phyloP scores from a whole-genome alignment of 1,140 invertebrate species.

The Drosophila carrolli region DNA sequence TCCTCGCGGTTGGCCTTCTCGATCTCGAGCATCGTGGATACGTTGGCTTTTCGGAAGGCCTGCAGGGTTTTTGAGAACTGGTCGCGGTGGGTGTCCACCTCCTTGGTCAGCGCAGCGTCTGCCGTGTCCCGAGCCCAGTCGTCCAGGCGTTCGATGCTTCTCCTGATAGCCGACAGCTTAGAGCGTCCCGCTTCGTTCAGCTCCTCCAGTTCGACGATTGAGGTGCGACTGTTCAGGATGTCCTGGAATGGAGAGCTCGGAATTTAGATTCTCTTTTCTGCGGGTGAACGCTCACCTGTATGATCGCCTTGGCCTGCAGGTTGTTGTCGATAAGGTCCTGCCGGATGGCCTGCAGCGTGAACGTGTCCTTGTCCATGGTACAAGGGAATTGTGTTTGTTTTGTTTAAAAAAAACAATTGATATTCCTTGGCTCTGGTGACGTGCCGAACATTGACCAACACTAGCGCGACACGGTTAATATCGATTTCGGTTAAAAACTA shows the following conservation, averaged over 20 bases:
- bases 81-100: slow-evolving; percentile 89
- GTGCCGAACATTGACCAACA: slow-evolving; percentile 15
- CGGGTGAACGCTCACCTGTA: slow-evolving; percentile 87
- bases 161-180: slow-evolving; percentile 88
- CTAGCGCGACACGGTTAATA: not conserved
- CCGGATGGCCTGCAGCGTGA: slow-evolving; percentile 73
- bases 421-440: slow-evolving; percentile 29
- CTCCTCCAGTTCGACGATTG: slow-evolving; percentile 88
- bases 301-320: slow-evolving; percentile 90
- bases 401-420: slow-evolving; percentile 8
- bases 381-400: not conserved
- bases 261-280: not conserved
- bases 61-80: slow-evolving; percentile 89
- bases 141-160: slow-evolving; percentile 89
- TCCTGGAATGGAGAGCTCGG: slow-evolving; percentile 85
- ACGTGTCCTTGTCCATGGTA: slow-evolving; percentile 72
- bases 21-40: slow-evolving; percentile 90
- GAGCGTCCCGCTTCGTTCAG: slow-evolving; percentile 90
- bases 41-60: slow-evolving; percentile 92
- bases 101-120: slow-evolving; percentile 87
- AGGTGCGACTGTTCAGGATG: slow-evolving; percentile 88
- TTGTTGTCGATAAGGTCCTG: slow-evolving; percentile 90
- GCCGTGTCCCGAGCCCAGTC: slow-evolving; percentile 88
- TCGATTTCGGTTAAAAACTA: not conserved
- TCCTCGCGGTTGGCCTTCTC: slow-evolving; percentile 90